Evolutionary conservation across 2,113 vertebrate species (phyloP), one percentile per base, ranked within the genome.

Genomic region (Oreotrochilus melanogaster): DNA sequence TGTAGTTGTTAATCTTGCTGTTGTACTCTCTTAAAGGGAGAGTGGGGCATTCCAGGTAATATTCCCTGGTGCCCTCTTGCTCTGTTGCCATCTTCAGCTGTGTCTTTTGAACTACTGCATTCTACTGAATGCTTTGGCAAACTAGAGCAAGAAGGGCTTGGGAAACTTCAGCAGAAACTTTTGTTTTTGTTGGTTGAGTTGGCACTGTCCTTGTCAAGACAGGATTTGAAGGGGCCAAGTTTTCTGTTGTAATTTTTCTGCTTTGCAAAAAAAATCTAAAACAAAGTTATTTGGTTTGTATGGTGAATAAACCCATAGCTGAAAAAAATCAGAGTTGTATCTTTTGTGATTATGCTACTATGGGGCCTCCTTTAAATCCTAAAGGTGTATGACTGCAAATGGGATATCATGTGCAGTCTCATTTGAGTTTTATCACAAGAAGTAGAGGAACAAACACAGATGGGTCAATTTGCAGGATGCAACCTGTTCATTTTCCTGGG

Each of bases 51-150:
- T 39, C 39, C 39, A 39, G 39, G 39, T 39, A 7, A n/a, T 54
- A 69, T 54, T 78, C 56, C 14, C 0, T 0, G 33, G 8, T 10
- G 5, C 45, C 25, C 4, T 62, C 14, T 64, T 50, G 61, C 9
- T 13, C 14, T 0, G 0, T 66, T 62, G 28, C 22, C 42, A 51
- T 14, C 37, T 75, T 50, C 14, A 54, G 31, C 30, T n/a, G 2
- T 57, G 30, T 30, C 33, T 30, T 56, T 54, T 33, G 30, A 74
- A 31, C n/a, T 57, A 25, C 35, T 57, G 35, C 14, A 31, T 79
- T 31, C 13, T 69, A 25, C 11, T 73, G 54, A 43, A 30, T 58
- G 24, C 28, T 54, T 47, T 78, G 50, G 22, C 42, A 58, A 64
- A n/a, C 23, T 11, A n/a, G 7, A 62, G 25, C 28, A 70, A 37